Conservation (phyloP, 2,797 vertebrate genomes). For the Malurus splendens region DNA sequence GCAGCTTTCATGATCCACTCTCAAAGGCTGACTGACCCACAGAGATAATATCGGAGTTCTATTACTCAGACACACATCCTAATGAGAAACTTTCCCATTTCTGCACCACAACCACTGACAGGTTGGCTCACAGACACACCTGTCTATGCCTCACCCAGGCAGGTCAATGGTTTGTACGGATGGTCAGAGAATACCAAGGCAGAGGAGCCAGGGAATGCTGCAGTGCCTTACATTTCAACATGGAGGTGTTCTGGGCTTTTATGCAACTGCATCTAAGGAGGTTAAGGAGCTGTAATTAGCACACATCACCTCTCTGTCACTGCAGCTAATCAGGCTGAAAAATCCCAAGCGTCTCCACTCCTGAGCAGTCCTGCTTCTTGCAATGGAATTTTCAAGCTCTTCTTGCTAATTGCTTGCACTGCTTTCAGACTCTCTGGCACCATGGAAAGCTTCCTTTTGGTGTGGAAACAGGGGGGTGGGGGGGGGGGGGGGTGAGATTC, state of each 20-base stretch:
- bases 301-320: conserved; percentile 16
- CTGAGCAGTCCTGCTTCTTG: conserved; percentile 18
- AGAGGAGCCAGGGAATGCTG: background rate
- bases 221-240: background rate
- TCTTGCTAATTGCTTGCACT: conserved; percentile 19
- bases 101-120: background rate
- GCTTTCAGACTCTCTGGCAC: conserved; percentile 55
- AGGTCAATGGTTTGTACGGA: background rate
- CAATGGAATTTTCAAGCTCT: conserved; percentile 24
- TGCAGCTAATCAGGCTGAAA: conserved; percentile 30
- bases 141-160: conserved; percentile 12
- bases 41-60: background rate
- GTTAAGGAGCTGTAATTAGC: conserved; percentile 48
- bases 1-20: background rate
- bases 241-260: conserved; percentile 10
- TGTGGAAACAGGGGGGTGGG: background rate
- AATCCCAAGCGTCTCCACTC: conserved; percentile 43
- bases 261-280: conserved; percentile 40
- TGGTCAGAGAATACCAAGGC: background rate
- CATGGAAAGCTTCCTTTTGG: background rate
- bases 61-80: conserved; percentile 14
- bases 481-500: accelerated
- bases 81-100: conserved; percentile 33
- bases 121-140: conserved; percentile 32
- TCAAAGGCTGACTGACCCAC: background rate